A percentile compares a stretch with the other conserved stretches of the same genome.
Evolutionary conservation across 2,797 vertebrate species (phyloP).

Genomic region (Rhinella marina): DNA sequence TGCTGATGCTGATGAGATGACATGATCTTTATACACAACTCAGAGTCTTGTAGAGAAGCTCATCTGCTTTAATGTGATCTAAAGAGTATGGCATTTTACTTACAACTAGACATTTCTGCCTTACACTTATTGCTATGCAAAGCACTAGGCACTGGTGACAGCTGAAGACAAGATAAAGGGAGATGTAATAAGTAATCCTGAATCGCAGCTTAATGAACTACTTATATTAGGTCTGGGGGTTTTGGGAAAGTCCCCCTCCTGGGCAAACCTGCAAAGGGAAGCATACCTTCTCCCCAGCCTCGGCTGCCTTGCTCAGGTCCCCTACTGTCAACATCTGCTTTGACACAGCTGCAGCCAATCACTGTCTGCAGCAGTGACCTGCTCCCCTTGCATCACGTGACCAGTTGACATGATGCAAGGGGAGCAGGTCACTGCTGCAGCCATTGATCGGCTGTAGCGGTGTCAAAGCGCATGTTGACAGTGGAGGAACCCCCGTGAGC

Average conservation of each 20-base stretch:
- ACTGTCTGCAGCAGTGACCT: no score
- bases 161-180: constrained; percentile 27
- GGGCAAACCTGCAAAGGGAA: no score
- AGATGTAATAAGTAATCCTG: background rate
- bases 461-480: no score
- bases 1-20: constrained; percentile 23
- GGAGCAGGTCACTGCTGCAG: no score
- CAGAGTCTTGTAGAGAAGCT: constrained; percentile 15
- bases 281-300: no score
- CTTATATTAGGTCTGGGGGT: background rate
- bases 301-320: no score
- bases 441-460: no score
- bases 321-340: no score
- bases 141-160: background rate
- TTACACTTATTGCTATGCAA: constrained; percentile 47
- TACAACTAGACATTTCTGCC: constrained; percentile 28
- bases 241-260: background rate
- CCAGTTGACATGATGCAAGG: no score
- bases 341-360: no score
- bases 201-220: constrained; percentile 6
- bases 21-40: constrained; percentile 37
- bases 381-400: no score
- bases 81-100: constrained; percentile 49
- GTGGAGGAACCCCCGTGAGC: no score
- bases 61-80: constrained; percentile 38